A percentile compares a stretch with the other conserved stretches of the same genome.
Conservation (phyloP, 1,140 invertebrate genomes). For the Holotrichia oblita region DNA sequence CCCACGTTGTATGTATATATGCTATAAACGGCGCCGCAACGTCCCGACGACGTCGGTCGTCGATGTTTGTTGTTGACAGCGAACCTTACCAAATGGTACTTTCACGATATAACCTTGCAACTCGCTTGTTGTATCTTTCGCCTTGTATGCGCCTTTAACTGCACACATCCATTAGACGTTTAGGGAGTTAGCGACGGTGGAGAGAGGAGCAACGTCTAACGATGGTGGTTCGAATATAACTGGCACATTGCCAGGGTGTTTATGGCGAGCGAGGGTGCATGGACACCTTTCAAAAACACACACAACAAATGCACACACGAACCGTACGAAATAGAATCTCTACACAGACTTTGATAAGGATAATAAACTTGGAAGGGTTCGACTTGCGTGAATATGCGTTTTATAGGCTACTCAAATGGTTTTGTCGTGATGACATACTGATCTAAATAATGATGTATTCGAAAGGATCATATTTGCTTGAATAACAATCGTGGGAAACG, state of each 20-base stretch:
- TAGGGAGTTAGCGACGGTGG: neutral
- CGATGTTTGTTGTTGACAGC: slow-evolving; percentile 21
- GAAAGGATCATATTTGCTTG: too few relatives aligned
- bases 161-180: slow-evolving; percentile 13
- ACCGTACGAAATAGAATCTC: neutral
- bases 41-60: slow-evolving; percentile 34
- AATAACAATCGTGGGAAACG: too few relatives aligned
- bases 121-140: neutral
- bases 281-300: slow-evolving; percentile 5
- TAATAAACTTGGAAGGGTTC: neutral
- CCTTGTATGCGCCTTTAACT: neutral
- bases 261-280: neutral
- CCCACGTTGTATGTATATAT: neutral
- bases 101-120: neutral
- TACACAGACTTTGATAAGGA: neutral
- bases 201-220: neutral
- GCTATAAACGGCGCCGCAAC: slow-evolving; percentile 29
- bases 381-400: slow-evolving; percentile 10
- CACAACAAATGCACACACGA: neutral
- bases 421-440: neutral
- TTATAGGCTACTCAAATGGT: neutral
- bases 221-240: neutral
- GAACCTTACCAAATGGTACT: slow-evolving; percentile 19
- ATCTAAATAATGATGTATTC: neutral
- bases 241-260: slow-evolving; percentile 16